Percentiles rank a stretch among this genome's conserved stretches.
These are phyloP conservation scores for Hylia prasina DNA, from an alignment of 2,113 vertebrate genomes.

Conservation along the genomic window DNA sequence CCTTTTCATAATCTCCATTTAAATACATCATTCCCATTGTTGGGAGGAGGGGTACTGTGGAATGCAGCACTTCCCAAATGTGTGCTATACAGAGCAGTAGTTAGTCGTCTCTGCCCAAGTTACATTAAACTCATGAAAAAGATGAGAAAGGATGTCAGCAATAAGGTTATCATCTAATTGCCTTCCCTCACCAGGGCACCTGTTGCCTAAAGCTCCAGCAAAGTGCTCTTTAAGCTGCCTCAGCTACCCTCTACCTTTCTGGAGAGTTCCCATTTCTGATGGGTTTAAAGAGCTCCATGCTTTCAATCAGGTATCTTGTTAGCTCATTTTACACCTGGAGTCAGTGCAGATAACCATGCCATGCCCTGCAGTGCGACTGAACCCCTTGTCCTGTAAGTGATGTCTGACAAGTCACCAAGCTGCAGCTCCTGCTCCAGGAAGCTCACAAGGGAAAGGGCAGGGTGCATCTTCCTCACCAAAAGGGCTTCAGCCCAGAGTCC, in stretches of 20 bases:
- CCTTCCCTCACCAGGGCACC: background rate
- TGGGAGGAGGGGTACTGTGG: background rate
- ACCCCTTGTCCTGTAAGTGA: background rate
- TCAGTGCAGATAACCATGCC: fast-evolving
- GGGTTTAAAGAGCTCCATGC: background rate
- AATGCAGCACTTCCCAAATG: background rate
- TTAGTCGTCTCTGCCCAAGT: background rate
- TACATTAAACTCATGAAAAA: background rate
- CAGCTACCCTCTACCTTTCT: background rate
- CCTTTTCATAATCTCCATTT: background rate
- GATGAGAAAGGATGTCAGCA: background rate
- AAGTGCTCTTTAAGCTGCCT: background rate
- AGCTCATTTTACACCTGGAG: background rate
- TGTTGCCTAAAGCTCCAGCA: background rate
- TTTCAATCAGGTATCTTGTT: background rate
- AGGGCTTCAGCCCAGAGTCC: fast-evolving
- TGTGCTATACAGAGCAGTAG: background rate
- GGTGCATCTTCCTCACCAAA: background rate
- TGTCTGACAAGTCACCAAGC: background rate
- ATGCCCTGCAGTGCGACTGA: background rate
- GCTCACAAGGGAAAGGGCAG: background rate
- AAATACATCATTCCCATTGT: background rate
- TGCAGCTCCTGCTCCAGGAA: background rate
- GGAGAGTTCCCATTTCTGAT: background rate
- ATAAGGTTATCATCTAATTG: background rate